phyloP scores from a whole-genome alignment of 2,797 vertebrate species.

The Megaceryle alcyon region DNA sequence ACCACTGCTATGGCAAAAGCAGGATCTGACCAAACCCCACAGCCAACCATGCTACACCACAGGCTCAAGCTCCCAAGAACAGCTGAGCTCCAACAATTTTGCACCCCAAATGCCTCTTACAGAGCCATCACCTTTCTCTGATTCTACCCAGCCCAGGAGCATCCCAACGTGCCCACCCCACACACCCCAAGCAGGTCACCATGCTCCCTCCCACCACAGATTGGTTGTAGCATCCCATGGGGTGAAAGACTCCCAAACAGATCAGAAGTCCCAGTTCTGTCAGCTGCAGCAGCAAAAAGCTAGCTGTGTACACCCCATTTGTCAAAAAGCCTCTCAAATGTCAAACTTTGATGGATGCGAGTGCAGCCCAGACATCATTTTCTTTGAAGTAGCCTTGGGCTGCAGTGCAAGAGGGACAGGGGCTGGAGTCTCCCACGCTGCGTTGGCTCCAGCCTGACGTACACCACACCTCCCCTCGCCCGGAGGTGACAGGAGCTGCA shows the following conservation, averaged over 20 bases:
- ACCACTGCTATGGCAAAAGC: not conserved
- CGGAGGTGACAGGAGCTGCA: not conserved
- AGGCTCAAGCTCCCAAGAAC: not conserved
- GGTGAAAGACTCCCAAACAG: not conserved
- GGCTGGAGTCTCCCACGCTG: not conserved
- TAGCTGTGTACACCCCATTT: not conserved
- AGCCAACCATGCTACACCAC: not conserved
- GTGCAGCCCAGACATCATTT: not conserved
- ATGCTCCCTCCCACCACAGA: not conserved
- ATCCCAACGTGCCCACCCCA: not conserved
- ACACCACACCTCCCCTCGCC: not conserved
- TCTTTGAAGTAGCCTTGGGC: not conserved
- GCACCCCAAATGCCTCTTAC: not conserved
- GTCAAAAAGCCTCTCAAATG: not conserved
- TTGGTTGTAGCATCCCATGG: not conserved
- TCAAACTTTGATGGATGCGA: not conserved
- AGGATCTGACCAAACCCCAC: not conserved
- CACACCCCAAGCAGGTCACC: not conserved
- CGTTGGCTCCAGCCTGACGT: not conserved
- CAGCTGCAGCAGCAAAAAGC: not conserved
- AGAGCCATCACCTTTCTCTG: fast-evolving
- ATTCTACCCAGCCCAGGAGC: not conserved
- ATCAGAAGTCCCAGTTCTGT: fast-evolving
- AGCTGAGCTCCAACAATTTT: not conserved
- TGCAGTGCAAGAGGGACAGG: not conserved